A percentile compares a stretch with the other conserved stretches of the same genome.
Conservation (phyloP, 1,140 invertebrate species). For the Andricus grossulariae region DNA sequence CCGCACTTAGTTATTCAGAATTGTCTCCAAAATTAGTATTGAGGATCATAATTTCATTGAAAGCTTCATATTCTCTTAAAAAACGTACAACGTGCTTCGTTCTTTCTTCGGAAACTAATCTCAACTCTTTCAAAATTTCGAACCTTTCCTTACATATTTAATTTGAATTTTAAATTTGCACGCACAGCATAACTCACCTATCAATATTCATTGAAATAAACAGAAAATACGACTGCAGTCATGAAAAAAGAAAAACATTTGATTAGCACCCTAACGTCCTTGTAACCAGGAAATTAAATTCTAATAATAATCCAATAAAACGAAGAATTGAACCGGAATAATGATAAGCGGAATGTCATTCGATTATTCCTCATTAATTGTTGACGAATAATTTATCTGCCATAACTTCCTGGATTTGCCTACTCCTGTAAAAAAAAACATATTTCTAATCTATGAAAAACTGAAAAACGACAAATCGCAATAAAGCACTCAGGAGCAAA, state of each 20-base stretch:
- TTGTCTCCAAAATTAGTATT: conserved; percentile 7
- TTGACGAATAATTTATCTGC: conserved; percentile 22
- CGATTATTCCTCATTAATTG: conserved; percentile 26
- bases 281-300: conserved; percentile 3
- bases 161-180: neutral
- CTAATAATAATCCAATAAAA: conserved; percentile 28
- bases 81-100: too few species aligned
- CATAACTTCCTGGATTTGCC: neutral
- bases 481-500: neutral
- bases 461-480: neutral
- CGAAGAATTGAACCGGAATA: conserved; percentile 27
- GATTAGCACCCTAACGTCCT: conserved; percentile 13
- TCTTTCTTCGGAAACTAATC: too few species aligned
- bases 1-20: neutral
- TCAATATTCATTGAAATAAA: conserved; percentile 17
- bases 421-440: neutral
- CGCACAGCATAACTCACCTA: neutral
- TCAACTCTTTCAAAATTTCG: too few species aligned
- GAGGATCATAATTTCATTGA: neutral
- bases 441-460: neutral
- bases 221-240: neutral
- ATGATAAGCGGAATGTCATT: conserved; percentile 25
- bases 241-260: conserved; percentile 1
- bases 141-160: neutral
- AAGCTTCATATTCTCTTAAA: neutral